Percentiles rank a stretch among this genome's conserved stretches.
Evolutionary conservation across 2,888 invertebrate genomes (phyloP).

Genomic region (Sialis lutaria): DNA sequence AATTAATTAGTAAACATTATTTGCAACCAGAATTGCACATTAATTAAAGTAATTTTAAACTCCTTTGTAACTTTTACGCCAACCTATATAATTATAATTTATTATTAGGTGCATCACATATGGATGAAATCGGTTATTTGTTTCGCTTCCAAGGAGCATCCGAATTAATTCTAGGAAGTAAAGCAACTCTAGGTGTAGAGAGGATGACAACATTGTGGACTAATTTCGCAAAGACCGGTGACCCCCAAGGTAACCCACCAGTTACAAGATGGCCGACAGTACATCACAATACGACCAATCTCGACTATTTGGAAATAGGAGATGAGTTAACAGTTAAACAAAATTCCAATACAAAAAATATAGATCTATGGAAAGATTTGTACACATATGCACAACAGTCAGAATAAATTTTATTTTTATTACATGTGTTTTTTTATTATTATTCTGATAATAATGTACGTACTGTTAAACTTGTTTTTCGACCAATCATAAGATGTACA

Average conservation of each 20-base stretch:
- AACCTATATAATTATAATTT: too few relatives aligned
- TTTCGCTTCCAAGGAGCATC: background rate
- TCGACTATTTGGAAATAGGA: conserved; percentile 18
- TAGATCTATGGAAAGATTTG: conserved; percentile 18
- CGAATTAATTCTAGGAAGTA: background rate
- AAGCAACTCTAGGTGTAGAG: background rate
- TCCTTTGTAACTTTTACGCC: too few relatives aligned
- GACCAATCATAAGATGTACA: too few relatives aligned
- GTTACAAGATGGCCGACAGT: background rate
- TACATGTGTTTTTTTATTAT: background rate
- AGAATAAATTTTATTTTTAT: background rate
- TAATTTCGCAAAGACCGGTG: conserved; percentile 16
- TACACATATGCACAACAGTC: background rate
- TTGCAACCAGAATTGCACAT: too few relatives aligned
- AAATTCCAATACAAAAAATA: conserved; percentile 16
- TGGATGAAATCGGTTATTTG: conserved; percentile 17
- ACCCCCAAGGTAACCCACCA: conserved; percentile 9
- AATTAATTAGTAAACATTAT: too few relatives aligned
- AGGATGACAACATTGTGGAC: conserved; percentile 14
- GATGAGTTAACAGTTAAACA: conserved; percentile 13
- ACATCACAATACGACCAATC: conserved; percentile 4
- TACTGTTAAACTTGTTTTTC: background rate
- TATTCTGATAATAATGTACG: background rate
- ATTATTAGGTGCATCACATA: conserved; percentile 9
- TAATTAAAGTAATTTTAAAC: too few relatives aligned